Conservation (phyloP, 2,797 vertebrate species). For the Acrocephalus scirpaceus region DNA sequence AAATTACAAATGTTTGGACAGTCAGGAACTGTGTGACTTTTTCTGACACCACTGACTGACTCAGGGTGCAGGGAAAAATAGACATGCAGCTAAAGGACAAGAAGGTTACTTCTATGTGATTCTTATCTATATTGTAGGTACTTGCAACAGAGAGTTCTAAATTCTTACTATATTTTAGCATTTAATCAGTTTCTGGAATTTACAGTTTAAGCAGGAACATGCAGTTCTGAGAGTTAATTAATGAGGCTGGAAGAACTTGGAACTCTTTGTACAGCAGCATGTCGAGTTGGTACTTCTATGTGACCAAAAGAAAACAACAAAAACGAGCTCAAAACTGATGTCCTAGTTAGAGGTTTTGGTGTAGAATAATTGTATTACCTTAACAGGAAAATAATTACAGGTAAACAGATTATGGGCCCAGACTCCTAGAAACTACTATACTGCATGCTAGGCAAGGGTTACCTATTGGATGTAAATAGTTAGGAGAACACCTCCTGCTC, state of each 20-base stretch:
- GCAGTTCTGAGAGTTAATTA: constrained; percentile 40
- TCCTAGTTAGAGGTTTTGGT: not conserved
- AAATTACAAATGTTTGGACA: constrained; percentile 67
- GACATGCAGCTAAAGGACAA: constrained; percentile 62
- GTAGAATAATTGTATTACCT: constrained; percentile 33
- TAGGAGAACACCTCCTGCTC: constrained; percentile 29
- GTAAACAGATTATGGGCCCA: constrained; percentile 57
- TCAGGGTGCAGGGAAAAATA: constrained; percentile 68
- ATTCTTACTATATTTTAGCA: not conserved
- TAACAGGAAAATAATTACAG: constrained; percentile 54
- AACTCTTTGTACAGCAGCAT: constrained; percentile 58
- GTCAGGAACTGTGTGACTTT: constrained; percentile 73
- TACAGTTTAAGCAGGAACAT: constrained; percentile 37
- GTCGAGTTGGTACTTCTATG: constrained; percentile 69
- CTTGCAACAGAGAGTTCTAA: constrained; percentile 44
- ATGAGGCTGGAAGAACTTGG: constrained; percentile 68
- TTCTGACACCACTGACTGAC: constrained; percentile 67
- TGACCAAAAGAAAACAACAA: constrained; percentile 69
- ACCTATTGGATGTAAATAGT: constrained; percentile 51
- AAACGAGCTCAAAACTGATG: not conserved
- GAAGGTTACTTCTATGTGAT: constrained; percentile 57
- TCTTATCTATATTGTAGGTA: constrained; percentile 48
- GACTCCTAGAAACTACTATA: constrained; percentile 61
- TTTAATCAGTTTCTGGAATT: constrained; percentile 45
- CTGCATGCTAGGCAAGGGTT: constrained; percentile 40